Percentiles rank a stretch among this genome's conserved stretches.
Evolutionary conservation across 2,888 invertebrate genomes (phyloP).

Genomic region (Cephus rjabovi): DNA sequence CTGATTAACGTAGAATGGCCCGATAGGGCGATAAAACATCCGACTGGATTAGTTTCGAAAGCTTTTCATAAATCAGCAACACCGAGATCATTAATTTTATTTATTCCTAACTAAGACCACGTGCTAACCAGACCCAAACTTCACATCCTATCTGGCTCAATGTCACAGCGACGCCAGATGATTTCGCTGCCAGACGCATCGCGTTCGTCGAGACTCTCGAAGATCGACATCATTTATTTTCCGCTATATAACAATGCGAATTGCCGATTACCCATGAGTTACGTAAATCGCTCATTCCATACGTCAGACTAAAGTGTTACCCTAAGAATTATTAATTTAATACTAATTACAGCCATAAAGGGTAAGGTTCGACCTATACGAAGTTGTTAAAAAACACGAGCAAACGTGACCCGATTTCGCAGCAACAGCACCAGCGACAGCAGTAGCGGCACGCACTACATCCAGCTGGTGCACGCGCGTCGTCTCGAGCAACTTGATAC

Average conservation of each 20-base stretch:
- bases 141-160: background rate
- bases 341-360: background rate
- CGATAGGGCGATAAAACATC: background rate
- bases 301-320: background rate
- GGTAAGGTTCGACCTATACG: background rate
- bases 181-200: background rate
- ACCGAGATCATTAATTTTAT: slow-evolving; percentile 33
- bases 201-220: background rate
- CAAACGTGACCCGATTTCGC: slow-evolving; percentile 1
- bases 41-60: background rate
- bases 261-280: background rate
- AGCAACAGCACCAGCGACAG: background rate
- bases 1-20: background rate
- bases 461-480: slow-evolving; percentile 5
- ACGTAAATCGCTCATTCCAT: background rate
- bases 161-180: background rate
- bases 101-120: slow-evolving; percentile 43
- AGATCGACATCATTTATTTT: background rate
- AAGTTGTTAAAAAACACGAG: background rate
- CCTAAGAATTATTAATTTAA: background rate
- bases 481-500: background rate
- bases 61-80: slow-evolving; percentile 42
- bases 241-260: background rate
- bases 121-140: slow-evolving; percentile 38
- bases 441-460: background rate